These are phyloP conservation scores for Eudyptes chrysolophus DNA, from an alignment of 2,113 vertebrate genomes.

Conservation along the genomic window DNA sequence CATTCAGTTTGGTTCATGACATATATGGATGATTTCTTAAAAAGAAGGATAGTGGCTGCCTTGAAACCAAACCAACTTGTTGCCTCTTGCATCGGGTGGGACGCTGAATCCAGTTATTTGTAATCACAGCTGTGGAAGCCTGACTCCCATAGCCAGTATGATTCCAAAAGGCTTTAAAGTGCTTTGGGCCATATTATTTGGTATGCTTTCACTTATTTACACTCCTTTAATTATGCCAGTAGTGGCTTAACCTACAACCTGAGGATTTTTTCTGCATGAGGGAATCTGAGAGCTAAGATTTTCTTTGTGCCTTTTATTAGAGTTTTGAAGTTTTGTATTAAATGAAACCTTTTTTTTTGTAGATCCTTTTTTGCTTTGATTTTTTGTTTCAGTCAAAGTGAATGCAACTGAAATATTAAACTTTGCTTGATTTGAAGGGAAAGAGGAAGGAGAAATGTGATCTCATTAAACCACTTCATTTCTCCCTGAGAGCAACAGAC, in stretches of 20 bases:
- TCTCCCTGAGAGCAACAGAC: not conserved
- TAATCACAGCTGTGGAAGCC: not conserved
- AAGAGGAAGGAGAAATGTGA: not conserved
- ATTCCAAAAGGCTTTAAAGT: not conserved
- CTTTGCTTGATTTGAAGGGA: not conserved
- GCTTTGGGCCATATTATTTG: not conserved
- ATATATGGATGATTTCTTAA: not conserved
- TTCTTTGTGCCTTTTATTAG: not conserved
- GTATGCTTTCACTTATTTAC: not conserved
- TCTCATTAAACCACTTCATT: not conserved
- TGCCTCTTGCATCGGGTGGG: not conserved
- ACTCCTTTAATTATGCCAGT: not conserved
- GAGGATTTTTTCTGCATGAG: not conserved
- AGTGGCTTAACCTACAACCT: not conserved
- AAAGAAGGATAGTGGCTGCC: not conserved
- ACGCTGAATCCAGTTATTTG: not conserved
- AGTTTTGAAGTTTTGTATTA: not conserved
- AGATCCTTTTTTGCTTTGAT: not conserved
- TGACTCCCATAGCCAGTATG: not conserved
- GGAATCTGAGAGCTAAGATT: not conserved
- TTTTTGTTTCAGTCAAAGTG: not conserved
- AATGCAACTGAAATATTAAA: not conserved
- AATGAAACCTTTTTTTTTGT: not conserved
- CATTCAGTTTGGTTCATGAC: not conserved
- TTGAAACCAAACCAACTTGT: not conserved